Percentiles rank a stretch among this genome's conserved stretches.
Evolutionary conservation across 2,888 invertebrate genomes (phyloP).

Genomic region (Archips xylosteana): DNA sequence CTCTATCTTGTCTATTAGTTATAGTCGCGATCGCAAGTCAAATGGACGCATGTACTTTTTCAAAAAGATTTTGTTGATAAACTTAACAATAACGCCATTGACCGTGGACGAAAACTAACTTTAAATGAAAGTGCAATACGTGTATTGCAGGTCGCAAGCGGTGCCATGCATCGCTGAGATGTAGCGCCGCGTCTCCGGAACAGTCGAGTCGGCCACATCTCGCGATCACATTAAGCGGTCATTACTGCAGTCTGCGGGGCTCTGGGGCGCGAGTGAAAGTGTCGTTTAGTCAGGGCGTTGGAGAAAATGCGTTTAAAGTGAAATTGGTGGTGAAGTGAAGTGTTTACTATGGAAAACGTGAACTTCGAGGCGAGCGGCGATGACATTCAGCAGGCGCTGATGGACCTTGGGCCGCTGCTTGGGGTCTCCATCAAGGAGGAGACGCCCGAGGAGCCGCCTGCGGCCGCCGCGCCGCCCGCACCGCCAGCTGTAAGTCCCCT

Average conservation of each 20-base stretch:
- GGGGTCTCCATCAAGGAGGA: slow-evolving; percentile 82
- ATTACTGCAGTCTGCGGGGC: slow-evolving; percentile 61
- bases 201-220: slow-evolving; percentile 57
- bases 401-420: slow-evolving; percentile 79
- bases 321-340: slow-evolving; percentile 55
- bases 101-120: slow-evolving; percentile 19
- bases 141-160: not conserved
- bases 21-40: slow-evolving; percentile 46
- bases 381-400: slow-evolving; percentile 79
- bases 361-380: slow-evolving; percentile 74
- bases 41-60: slow-evolving; percentile 67
- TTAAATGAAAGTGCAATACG: not conserved
- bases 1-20: slow-evolving; percentile 60
- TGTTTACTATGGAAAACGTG: slow-evolving; percentile 71
- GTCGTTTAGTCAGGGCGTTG: slow-evolving; percentile 46
- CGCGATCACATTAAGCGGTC: slow-evolving; percentile 57
- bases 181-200: slow-evolving; percentile 36
- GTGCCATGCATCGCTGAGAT: slow-evolving; percentile 26
- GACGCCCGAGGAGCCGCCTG: slow-evolving; percentile 69
- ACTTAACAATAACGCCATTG: slow-evolving; percentile 41
- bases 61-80: slow-evolving; percentile 57
- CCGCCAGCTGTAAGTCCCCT: slow-evolving; percentile 60
- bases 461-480: slow-evolving; percentile 51
- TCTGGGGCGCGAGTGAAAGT: slow-evolving; percentile 74
- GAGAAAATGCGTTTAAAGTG: slow-evolving; percentile 64